A percentile compares a stretch with the other conserved stretches of the same genome.
Evolutionary conservation across 2,888 invertebrate genomes (phyloP).

Genomic region (Lingula anatina): DNA sequence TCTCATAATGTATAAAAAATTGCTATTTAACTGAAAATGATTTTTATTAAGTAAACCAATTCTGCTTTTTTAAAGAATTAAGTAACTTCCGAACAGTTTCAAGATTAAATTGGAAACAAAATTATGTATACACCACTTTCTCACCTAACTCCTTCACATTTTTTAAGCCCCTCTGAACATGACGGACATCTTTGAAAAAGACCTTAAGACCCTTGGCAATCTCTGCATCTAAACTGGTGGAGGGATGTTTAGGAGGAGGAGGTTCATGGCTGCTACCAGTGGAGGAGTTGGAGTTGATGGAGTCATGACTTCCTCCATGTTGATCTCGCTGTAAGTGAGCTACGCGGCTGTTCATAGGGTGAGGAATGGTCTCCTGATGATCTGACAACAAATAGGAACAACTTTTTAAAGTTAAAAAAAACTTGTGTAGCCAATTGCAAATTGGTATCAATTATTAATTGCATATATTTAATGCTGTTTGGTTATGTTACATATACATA

Average conservation of each 20-base stretch:
- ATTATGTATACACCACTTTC: neutral
- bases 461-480: no score
- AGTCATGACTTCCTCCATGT: no score
- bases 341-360: neutral
- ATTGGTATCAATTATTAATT: no score
- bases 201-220: slow-evolving; percentile 25
- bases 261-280: neutral
- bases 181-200: slow-evolving; percentile 29
- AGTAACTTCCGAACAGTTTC: neutral
- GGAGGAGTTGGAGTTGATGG: neutral
- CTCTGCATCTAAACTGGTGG: slow-evolving; percentile 25
- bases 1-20: no score
- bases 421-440: no score
- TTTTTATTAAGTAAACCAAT: neutral
- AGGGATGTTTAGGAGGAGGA: neutral
- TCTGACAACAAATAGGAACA: no score
- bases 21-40: no score
- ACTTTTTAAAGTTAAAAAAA: no score
- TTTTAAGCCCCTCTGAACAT: slow-evolving; percentile 18
- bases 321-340: neutral
- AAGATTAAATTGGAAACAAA: neutral
- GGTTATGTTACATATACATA: no score
- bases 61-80: neutral
- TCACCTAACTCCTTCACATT: slow-evolving; percentile 18
- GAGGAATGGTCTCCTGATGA: neutral